Evolutionary conservation across 2,888 invertebrate species (phyloP).

Genomic region (Rhopalosiphum nymphaeae): DNA sequence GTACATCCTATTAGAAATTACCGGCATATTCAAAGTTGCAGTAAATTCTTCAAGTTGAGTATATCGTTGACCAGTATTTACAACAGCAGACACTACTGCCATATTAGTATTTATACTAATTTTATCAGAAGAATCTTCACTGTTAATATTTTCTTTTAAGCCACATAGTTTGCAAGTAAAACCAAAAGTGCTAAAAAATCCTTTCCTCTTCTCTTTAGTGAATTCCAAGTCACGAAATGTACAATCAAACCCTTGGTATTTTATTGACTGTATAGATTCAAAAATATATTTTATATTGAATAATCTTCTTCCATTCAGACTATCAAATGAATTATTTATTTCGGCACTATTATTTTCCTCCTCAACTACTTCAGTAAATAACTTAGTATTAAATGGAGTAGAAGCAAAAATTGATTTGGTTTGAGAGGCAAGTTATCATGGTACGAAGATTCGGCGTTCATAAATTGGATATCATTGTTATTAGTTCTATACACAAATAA

Average conservation of each 20-base stretch:
- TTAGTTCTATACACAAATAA: too few species aligned
- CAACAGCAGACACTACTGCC: background rate
- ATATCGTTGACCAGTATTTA: too few species aligned
- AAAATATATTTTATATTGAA: background rate
- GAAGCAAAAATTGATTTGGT: background rate
- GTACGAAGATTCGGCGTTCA: too few species aligned
- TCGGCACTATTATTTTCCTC: background rate
- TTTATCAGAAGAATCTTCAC: background rate
- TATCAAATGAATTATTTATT: background rate
- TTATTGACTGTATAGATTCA: background rate
- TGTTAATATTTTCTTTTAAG: background rate
- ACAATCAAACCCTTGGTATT: background rate
- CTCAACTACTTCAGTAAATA: background rate
- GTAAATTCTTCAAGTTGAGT: background rate
- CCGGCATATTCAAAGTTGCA: background rate
- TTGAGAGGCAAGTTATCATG: too few species aligned
- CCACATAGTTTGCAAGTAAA: conserved; percentile 19
- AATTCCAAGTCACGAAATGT: background rate
- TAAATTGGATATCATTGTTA: too few species aligned
- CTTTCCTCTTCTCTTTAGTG: background rate
- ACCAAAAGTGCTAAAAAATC: conserved; percentile 18
- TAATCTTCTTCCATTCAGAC: background rate
- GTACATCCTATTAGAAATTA: background rate
- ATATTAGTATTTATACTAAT: background rate
- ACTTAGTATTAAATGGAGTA: background rate